These are phyloP conservation scores for Dromococcyx pavoninus DNA, from an alignment of 2,797 vertebrate genomes.

Conservation along the genomic window DNA sequence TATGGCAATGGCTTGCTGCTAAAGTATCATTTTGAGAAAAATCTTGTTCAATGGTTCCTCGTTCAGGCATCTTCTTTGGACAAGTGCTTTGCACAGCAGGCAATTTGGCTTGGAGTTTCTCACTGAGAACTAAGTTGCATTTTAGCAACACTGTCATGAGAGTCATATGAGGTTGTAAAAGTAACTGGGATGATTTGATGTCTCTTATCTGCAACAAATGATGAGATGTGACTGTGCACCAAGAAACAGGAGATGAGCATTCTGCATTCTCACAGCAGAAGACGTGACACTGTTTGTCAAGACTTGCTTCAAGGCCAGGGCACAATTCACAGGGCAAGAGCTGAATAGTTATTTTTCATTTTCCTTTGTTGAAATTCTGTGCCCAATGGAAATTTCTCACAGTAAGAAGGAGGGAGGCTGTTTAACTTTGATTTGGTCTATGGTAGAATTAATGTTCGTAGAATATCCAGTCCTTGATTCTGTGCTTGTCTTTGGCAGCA, in stretches of 20 bases:
- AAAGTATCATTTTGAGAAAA: background rate
- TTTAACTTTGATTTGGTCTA: slow-evolving; percentile 38
- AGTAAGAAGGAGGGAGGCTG: background rate
- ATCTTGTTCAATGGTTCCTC: background rate
- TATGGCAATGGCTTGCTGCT: background rate
- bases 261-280: background rate
- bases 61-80: background rate
- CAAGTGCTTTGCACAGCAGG: background rate
- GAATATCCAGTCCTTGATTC: slow-evolving; percentile 39
- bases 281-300: background rate
- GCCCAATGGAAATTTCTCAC: background rate
- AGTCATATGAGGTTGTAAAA: background rate
- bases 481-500: slow-evolving; percentile 63
- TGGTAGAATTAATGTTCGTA: background rate
- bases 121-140: background rate
- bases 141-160: background rate
- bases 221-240: background rate
- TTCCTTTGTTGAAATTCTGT: slow-evolving; percentile 45
- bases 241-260: background rate
- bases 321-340: background rate
- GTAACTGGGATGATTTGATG: background rate
- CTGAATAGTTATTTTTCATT: background rate
- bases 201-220: background rate
- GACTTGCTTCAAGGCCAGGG: background rate
- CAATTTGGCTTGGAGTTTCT: background rate